These are phyloP conservation scores for Philopotamus ludificatus DNA, from an alignment of 1,140 invertebrate species.

Conservation along the genomic window DNA sequence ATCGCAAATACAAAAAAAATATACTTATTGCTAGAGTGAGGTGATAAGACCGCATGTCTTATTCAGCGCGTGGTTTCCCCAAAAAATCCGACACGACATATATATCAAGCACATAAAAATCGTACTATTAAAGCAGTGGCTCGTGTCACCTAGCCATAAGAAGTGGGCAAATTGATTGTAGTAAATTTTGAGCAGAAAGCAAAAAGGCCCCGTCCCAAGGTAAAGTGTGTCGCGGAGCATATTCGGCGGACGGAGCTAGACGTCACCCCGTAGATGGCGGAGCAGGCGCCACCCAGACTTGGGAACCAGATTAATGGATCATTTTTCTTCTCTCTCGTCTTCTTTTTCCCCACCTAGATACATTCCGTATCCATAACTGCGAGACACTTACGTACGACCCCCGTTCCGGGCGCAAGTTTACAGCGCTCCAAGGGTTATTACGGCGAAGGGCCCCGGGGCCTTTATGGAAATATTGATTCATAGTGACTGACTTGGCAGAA, in stretches of 20 bases:
- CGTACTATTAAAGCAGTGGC: too few relatives aligned
- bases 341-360: conserved; percentile 25
- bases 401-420: conserved; percentile 21
- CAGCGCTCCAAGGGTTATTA: conserved; percentile 40
- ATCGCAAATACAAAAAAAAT: too few relatives aligned
- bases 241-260: conserved; percentile 19
- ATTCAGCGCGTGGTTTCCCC: too few relatives aligned
- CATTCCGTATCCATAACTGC: conserved; percentile 22
- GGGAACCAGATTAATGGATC: conserved; percentile 62
- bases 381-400: conserved; percentile 13
- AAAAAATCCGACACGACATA: too few relatives aligned
- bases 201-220: background rate
- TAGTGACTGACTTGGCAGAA: conserved; percentile 43
- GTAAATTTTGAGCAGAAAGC: background rate
- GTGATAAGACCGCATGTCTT: too few relatives aligned
- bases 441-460: conserved; percentile 31
- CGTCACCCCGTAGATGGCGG: conserved; percentile 43
- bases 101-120: too few relatives aligned
- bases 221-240: conserved; percentile 11
- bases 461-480: conserved; percentile 44
- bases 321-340: conserved; percentile 53
- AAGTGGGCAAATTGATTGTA: background rate
- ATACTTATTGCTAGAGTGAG: too few relatives aligned
- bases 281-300: conserved; percentile 60
- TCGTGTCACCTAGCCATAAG: background rate